A percentile compares a stretch with the other conserved stretches of the same genome.
These are phyloP conservation scores for Numenius phaeopus DNA, from an alignment of 2,797 vertebrate genomes.

Conservation along the genomic window DNA sequence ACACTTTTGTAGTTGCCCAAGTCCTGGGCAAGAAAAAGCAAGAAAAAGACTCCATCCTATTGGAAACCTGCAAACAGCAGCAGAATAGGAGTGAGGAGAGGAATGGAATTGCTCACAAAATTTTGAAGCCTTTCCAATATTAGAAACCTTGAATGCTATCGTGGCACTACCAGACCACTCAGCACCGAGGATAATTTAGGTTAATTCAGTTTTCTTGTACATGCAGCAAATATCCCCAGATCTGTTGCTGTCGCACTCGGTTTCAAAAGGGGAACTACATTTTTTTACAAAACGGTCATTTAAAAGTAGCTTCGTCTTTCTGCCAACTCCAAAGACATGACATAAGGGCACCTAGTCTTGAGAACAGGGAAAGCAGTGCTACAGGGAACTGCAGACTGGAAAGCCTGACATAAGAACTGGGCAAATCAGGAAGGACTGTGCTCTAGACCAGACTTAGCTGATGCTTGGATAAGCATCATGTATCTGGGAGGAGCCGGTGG, in stretches of 20 bases:
- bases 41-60: not conserved
- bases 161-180: not conserved
- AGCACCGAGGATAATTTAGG: not conserved
- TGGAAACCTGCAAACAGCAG: not conserved
- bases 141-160: not conserved
- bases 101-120: not conserved
- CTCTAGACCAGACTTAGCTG: not conserved
- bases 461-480: not conserved
- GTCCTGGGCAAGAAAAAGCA: not conserved
- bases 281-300: not conserved
- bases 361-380: not conserved
- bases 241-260: accelerated
- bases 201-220: not conserved
- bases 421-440: not conserved
- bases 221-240: not conserved
- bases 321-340: not conserved
- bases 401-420: not conserved
- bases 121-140: not conserved
- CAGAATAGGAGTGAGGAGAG: not conserved
- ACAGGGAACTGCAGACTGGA: not conserved
- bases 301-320: not conserved
- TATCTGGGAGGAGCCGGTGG: not conserved
- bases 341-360: not conserved
- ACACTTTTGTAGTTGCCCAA: not conserved
- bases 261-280: not conserved